Percentiles rank a stretch among this genome's conserved stretches.
Evolutionary conservation across 2,888 invertebrate species (phyloP).

Genomic region (Anoplius nigerrimus): DNA sequence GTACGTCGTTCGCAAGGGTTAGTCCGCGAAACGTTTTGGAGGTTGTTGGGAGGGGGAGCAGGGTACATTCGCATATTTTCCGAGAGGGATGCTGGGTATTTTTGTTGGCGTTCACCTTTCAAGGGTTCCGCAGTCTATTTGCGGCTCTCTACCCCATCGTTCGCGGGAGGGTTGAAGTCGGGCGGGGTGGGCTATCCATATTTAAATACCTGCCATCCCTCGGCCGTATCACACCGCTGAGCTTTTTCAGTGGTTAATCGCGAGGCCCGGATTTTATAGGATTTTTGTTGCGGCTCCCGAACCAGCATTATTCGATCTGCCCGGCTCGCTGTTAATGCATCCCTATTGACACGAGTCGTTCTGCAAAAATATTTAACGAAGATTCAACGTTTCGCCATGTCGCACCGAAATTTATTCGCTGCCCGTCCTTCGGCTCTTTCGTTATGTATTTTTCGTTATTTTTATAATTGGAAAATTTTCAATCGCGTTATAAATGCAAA

Average conservation of each 20-base stretch:
- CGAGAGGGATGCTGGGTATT: not conserved
- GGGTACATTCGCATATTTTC: conserved; percentile 8
- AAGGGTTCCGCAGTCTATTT: conserved; percentile 35
- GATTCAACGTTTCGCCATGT: too few species aligned
- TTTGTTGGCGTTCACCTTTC: conserved; percentile 24
- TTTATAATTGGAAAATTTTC: too few species aligned
- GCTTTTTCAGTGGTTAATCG: conserved; percentile 37
- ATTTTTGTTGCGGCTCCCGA: conserved; percentile 18
- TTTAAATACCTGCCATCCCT: conserved; percentile 42
- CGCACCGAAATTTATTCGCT: too few species aligned
- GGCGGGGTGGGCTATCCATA: conserved; percentile 37
- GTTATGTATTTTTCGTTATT: too few species aligned
- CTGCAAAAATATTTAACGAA: too few species aligned
- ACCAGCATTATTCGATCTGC: not conserved
- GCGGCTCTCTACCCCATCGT: conserved; percentile 17
- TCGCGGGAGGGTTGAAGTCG: conserved; percentile 33
- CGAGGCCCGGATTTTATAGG: conserved; percentile 31
- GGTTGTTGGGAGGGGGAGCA: not conserved
- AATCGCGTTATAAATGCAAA: too few species aligned
- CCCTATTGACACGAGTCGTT: too few species aligned
- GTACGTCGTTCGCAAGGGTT: too few species aligned
- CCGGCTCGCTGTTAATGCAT: too few species aligned
- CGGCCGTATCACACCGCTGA: conserved; percentile 27
- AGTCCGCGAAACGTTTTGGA: too few species aligned
- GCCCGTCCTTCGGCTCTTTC: too few species aligned